Conservation (phyloP, 2,113 vertebrate species). For the Dasyurus viverrinus region DNA sequence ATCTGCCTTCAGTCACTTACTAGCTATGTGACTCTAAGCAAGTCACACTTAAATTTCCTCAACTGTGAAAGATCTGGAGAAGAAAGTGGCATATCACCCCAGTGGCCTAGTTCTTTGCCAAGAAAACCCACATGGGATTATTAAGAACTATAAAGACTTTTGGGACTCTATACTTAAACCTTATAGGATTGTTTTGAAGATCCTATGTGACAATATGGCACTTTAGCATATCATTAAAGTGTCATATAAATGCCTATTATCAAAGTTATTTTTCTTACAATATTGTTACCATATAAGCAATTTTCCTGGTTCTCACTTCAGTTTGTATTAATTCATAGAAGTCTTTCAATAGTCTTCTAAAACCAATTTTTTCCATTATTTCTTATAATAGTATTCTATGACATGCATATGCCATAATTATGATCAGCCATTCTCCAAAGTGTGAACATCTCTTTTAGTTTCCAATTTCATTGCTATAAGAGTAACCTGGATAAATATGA, state of each 20-base stretch:
- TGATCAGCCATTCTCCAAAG: background rate
- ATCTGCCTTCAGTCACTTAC: background rate
- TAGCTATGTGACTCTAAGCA: background rate
- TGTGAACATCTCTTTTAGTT: background rate
- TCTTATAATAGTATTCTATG: background rate
- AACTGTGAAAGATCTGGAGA: background rate
- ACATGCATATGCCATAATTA: background rate
- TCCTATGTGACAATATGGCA: background rate
- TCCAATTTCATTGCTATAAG: background rate
- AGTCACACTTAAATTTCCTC: background rate
- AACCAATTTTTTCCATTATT: background rate
- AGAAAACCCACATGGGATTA: too few relatives aligned
- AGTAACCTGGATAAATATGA: background rate
- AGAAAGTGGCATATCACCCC: too few relatives aligned
- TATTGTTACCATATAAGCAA: background rate
- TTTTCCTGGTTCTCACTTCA: background rate
- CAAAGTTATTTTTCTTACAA: background rate
- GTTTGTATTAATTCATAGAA: background rate
- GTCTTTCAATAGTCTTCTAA: background rate
- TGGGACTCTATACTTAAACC: too few relatives aligned
- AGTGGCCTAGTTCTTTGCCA: too few relatives aligned
- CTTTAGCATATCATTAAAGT: background rate
- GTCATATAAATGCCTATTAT: background rate
- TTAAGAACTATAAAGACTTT: background rate
- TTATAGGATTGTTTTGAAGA: background rate